Evolutionary conservation across 2,113 vertebrate genomes (phyloP).

Genomic region (Pica pica): DNA sequence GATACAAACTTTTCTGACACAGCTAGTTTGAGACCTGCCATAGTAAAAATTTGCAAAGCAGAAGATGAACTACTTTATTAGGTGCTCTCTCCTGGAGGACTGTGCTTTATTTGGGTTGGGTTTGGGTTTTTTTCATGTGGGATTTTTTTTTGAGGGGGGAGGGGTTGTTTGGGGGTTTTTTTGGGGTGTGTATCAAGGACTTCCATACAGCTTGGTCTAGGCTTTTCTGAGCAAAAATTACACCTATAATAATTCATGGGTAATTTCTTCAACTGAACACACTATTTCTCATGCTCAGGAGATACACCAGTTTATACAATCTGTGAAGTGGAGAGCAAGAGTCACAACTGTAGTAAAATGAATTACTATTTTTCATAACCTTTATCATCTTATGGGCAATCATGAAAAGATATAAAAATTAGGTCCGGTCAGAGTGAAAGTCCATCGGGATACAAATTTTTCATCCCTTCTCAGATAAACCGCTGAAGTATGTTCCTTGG

Average conservation of each 20-base stretch:
- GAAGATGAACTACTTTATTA: not conserved
- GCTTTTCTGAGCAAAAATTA: not conserved
- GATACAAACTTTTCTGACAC: not conserved
- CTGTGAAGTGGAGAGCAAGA: not conserved
- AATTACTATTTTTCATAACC: not conserved
- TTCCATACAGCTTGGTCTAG: not conserved
- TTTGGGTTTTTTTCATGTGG: not conserved
- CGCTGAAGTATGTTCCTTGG: not conserved
- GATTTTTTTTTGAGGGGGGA: not conserved
- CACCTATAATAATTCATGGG: not conserved
- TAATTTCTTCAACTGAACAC: not conserved
- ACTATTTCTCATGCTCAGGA: not conserved
- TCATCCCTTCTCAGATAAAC: not conserved
- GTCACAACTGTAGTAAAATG: not conserved
- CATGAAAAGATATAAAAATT: not conserved
- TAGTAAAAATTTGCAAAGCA: not conserved
- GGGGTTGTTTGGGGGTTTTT: too few relatives aligned
- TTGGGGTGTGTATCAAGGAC: not conserved
- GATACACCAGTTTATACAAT: not conserved
- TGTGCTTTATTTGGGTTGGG: not conserved
- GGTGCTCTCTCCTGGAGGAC: not conserved
- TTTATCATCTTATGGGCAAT: not conserved
- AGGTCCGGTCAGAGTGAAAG: not conserved
- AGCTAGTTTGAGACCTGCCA: not conserved
- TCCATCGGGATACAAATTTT: not conserved